Conservation (phyloP, 2,113 vertebrate genomes). For the Cricetomys ansorgei region DNA sequence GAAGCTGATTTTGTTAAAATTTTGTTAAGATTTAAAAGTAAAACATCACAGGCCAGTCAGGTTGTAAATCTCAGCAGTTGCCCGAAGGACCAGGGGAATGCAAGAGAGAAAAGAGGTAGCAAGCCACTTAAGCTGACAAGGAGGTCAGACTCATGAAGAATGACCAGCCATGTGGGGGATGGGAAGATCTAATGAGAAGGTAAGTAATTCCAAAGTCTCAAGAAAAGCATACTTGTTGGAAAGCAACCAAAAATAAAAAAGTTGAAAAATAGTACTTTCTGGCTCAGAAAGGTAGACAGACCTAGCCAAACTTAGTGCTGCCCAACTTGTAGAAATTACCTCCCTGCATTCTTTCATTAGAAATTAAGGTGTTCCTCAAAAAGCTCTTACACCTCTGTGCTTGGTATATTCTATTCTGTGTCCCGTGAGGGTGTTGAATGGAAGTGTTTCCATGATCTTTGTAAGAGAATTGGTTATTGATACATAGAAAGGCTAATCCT, state of each 20-base stretch:
- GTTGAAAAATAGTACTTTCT: background rate
- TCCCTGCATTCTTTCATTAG: background rate
- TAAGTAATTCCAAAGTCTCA: background rate
- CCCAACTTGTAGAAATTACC: background rate
- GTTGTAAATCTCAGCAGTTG: too few relatives aligned
- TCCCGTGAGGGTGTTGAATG: background rate
- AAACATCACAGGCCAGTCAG: background rate
- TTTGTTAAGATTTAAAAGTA: background rate
- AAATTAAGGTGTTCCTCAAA: too few relatives aligned
- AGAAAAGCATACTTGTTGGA: background rate
- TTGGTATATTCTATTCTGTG: background rate
- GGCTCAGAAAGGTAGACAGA: background rate
- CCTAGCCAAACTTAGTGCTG: background rate
- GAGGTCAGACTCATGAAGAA: background rate
- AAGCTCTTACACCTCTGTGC: background rate
- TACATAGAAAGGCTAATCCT: background rate
- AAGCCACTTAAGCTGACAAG: background rate
- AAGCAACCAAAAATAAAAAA: background rate
- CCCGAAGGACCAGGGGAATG: too few relatives aligned
- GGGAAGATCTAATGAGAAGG: too few relatives aligned
- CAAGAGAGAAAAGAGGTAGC: background rate
- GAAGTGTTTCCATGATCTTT: background rate
- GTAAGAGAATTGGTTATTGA: background rate
- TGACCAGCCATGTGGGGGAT: too few relatives aligned
- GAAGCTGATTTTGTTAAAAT: fast-evolving